Conservation (phyloP, 1,140 invertebrate species). For the Andricus grossulariae region DNA sequence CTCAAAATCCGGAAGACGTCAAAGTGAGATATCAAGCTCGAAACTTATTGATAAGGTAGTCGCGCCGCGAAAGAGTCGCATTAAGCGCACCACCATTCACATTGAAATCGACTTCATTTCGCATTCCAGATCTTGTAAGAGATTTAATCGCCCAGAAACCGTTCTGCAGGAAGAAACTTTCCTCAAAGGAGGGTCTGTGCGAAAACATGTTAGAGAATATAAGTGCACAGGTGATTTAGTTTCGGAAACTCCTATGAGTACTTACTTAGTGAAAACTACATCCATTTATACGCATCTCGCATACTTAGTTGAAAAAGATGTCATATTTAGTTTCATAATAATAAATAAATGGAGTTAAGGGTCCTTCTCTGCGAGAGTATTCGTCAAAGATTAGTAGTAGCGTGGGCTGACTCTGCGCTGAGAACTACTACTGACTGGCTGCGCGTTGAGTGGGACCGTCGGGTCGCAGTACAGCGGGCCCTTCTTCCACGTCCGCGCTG, state of each 20-base stretch:
- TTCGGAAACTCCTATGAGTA: neutral
- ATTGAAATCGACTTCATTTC: constrained; percentile 15
- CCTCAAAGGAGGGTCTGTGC: neutral
- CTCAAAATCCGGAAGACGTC: neutral
- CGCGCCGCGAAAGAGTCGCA: neutral
- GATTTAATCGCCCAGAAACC: constrained; percentile 26
- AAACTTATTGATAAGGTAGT: constrained; percentile 5
- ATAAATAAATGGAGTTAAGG: too few relatives aligned
- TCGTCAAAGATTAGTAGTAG: too few relatives aligned
- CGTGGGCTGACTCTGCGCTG: too few relatives aligned
- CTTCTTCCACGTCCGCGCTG: too few relatives aligned
- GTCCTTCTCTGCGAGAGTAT: too few relatives aligned
- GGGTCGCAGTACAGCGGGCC: too few relatives aligned
- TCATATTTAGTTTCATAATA: too few relatives aligned
- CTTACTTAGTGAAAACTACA: neutral
- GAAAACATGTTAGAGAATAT: neutral
- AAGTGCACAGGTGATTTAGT: neutral
- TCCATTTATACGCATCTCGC: too few relatives aligned
- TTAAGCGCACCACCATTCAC: neutral
- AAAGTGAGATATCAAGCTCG: neutral
- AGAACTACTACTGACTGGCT: too few relatives aligned
- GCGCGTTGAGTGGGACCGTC: too few relatives aligned
- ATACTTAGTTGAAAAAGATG: too few relatives aligned
- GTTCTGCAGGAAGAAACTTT: constrained; percentile 1
- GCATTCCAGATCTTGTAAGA: constrained; percentile 1